Conservation (phyloP, 2,797 vertebrate species). For the Basileuterus tristriatus region DNA sequence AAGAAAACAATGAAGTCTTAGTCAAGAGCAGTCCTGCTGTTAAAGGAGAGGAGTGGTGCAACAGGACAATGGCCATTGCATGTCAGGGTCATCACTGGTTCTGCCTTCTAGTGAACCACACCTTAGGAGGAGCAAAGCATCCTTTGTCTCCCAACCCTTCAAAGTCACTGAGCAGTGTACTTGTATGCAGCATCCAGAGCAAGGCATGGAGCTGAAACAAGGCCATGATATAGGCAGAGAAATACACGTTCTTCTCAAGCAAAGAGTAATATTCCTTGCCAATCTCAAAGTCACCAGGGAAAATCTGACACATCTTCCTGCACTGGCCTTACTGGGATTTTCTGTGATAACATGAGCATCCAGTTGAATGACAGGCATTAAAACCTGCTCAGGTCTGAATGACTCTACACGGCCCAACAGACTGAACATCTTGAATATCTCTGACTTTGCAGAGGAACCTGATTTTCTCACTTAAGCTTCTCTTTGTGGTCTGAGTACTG, state of each 20-base stretch:
- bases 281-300: background rate
- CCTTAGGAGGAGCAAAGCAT: background rate
- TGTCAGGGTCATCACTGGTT: background rate
- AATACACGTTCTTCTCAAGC: background rate
- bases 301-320: background rate
- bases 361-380: background rate
- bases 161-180: background rate
- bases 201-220: background rate
- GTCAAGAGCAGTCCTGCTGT: background rate
- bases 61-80: background rate
- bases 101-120: background rate
- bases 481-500: background rate
- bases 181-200: background rate
- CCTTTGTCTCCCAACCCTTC: background rate
- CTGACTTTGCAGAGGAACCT: background rate
- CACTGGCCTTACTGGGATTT: background rate
- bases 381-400: background rate
- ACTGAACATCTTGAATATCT: background rate
- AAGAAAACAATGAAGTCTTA: background rate
- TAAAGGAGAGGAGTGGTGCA: background rate
- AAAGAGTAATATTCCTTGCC: background rate
- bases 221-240: background rate
- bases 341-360: background rate
- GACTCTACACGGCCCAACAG: background rate
- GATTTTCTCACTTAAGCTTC: background rate